Conservation (phyloP, 1,140 invertebrate genomes). For the Euura saliciscinereae region DNA sequence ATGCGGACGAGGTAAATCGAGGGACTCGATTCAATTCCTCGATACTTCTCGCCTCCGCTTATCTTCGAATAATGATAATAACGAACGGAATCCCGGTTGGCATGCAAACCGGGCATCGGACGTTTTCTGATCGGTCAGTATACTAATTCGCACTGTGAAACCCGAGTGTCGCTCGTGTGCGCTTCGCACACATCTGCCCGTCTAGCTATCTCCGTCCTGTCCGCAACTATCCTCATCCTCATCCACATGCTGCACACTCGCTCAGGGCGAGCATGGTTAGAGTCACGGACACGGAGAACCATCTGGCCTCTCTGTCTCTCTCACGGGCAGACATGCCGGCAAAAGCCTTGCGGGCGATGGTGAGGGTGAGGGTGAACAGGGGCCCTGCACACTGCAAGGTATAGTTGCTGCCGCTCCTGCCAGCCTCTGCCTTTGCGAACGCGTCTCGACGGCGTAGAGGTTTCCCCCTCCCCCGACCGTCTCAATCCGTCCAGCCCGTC, state of each 20-base stretch:
- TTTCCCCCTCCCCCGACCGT: neutral
- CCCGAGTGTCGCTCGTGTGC: neutral
- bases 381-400: neutral
- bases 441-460: no score
- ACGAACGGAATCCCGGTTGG: neutral
- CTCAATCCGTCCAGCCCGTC: neutral
- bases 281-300: neutral
- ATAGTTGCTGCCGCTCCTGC: neutral
- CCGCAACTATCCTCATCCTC: no score
- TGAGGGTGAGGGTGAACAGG: neutral
- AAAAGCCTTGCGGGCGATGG: neutral
- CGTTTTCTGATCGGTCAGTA: conserved; percentile 2
- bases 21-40: no score
- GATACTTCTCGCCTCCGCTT: no score
- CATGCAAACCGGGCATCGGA: neutral
- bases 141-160: neutral
- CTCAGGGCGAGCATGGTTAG: neutral
- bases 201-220: no score
- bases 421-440: no score
- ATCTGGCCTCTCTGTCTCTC: neutral
- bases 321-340: neutral
- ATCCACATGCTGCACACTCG: no score
- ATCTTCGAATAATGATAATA: neutral
- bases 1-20: no score
- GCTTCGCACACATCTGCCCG: neutral